Conservation (phyloP, 2,888 invertebrate genomes). For the Polia nebulosa region DNA sequence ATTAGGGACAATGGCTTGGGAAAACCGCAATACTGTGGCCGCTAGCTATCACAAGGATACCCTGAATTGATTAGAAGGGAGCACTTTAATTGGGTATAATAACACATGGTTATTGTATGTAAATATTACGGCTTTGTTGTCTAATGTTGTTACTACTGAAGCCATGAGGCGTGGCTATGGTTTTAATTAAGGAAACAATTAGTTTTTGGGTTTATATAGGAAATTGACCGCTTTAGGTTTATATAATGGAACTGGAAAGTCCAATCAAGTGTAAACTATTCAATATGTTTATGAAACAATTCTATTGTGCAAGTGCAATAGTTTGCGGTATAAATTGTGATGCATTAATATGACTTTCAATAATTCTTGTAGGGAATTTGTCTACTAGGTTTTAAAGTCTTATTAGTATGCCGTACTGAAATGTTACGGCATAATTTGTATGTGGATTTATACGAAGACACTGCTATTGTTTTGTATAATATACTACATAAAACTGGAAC, state of each 20-base stretch:
- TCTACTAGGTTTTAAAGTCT: neutral
- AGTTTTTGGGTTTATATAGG: neutral
- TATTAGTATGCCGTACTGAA: neutral
- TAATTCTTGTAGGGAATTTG: neutral
- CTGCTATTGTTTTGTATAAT: constrained; percentile 6
- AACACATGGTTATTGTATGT: constrained; percentile 25
- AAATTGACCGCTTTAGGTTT: neutral
- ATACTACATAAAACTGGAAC: constrained; percentile 15
- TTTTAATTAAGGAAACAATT: constrained; percentile 5
- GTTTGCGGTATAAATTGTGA: neutral
- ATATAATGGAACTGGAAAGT: neutral
- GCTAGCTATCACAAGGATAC: constrained; percentile 36
- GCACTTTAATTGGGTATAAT: constrained; percentile 32
- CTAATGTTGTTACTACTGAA: neutral
- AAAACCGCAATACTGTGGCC: constrained; percentile 53
- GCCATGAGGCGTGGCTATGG: neutral
- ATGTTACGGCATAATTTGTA: no score
- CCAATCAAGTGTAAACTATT: neutral
- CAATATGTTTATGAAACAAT: neutral
- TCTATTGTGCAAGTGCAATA: neutral
- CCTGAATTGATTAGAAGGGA: constrained; percentile 42
- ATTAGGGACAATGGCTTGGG: constrained; percentile 37
- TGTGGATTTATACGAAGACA: neutral
- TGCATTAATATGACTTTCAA: neutral
- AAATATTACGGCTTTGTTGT: constrained; percentile 11